These are phyloP conservation scores for Zaprionus africanus DNA, from an alignment of 1,140 invertebrate genomes.

Conservation along the genomic window DNA sequence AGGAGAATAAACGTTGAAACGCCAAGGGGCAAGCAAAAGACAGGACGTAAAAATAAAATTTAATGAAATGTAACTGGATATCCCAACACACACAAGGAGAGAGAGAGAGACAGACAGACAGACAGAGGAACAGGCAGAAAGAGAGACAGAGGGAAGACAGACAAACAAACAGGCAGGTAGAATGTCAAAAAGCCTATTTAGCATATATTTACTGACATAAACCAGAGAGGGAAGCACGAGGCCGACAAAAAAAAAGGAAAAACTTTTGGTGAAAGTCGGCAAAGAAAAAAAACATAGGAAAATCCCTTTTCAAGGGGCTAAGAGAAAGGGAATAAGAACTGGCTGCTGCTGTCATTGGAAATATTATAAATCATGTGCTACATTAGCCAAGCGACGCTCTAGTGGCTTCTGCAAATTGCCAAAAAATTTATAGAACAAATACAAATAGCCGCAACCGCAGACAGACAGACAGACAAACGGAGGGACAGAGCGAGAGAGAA, in stretches of 20 bases:
- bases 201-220: conserved; percentile 74
- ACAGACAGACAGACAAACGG: not conserved
- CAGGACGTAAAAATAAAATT: conserved; percentile 80
- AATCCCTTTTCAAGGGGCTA: conserved; percentile 58
- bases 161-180: conserved; percentile 63
- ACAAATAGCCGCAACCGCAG: conserved; percentile 33
- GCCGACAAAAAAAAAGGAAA: conserved; percentile 24
- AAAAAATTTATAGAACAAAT: conserved; percentile 74
- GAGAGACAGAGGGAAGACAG: not conserved
- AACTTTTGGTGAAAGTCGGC: conserved; percentile 48
- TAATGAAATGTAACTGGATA: conserved; percentile 83
- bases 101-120: conserved; percentile 1
- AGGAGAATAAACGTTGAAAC: conserved; percentile 33
- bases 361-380: conserved; percentile 83
- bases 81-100: conserved; percentile 41
- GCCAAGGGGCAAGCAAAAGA: conserved; percentile 63
- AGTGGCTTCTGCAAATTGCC: conserved; percentile 73
- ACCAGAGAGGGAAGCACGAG: conserved; percentile 15
- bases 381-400: conserved; percentile 74
- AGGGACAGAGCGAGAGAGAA: not conserved
- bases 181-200: conserved; percentile 83
- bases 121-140: conserved; percentile 32
- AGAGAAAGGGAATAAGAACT: not conserved
- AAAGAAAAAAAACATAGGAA: conserved; percentile 28
- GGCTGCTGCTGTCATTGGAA: conserved; percentile 66